phyloP scores from a whole-genome alignment of 2,888 invertebrate genomes.

The Diaphora mendica region DNA sequence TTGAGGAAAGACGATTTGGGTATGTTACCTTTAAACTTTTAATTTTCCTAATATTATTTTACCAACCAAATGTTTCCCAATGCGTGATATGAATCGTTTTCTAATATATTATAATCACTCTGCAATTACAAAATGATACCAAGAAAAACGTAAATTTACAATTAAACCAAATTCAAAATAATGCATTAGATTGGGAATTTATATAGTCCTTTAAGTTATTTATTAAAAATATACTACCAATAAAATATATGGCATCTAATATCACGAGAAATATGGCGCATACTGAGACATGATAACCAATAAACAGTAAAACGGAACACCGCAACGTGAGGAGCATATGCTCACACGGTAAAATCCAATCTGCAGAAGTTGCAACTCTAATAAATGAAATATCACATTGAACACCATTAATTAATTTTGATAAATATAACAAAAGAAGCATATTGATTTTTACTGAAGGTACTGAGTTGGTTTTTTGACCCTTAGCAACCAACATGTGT shows the following conservation, averaged over 20 bases:
- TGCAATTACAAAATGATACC: not conserved
- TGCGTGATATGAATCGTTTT: not conserved
- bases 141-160: too few species aligned
- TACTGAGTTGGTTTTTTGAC: not conserved
- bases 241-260: conserved; percentile 22
- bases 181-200: not conserved
- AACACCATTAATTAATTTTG: not conserved
- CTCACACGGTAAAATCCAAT: conserved; percentile 8
- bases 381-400: not conserved
- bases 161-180: not conserved
- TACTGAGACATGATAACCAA: conserved; percentile 36
- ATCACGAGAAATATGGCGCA: conserved; percentile 26
- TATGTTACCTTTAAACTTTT: not conserved
- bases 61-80: not conserved
- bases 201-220: not conserved
- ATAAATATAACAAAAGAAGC: not conserved
- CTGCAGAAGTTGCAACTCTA: not conserved
- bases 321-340: conserved; percentile 6
- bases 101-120: not conserved
- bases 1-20: not conserved
- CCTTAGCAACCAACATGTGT: too few species aligned
- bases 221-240: not conserved
- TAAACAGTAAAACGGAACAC: conserved; percentile 26
- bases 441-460: not conserved
- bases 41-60: not conserved